Evolutionary conservation across 2,888 invertebrate genomes (phyloP).

Genomic region (Sphaerophoria rueppellii): DNA sequence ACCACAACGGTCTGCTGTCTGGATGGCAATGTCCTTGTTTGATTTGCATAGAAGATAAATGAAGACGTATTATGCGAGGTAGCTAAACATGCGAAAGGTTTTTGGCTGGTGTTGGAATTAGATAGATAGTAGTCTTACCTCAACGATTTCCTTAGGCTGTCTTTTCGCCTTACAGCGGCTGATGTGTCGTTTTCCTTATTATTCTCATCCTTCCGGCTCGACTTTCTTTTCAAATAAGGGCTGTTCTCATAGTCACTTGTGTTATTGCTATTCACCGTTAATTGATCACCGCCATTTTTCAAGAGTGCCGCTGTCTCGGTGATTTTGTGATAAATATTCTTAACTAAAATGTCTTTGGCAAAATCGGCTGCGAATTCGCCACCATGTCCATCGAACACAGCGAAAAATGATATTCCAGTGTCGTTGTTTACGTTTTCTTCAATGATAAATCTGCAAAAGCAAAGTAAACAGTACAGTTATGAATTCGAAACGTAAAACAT

Average conservation of each 20-base stretch:
- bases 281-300: slow-evolving; percentile 73
- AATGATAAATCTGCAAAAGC: slow-evolving; percentile 86
- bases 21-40: background rate
- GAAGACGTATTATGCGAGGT: background rate
- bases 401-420: slow-evolving; percentile 93
- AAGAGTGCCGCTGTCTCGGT: slow-evolving; percentile 86
- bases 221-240: slow-evolving; percentile 78
- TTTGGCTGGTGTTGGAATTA: too few species aligned
- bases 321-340: slow-evolving; percentile 90
- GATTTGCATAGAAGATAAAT: background rate
- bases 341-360: slow-evolving; percentile 93
- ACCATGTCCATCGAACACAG: slow-evolving; percentile 97
- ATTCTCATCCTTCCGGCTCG: slow-evolving; percentile 77
- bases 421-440: slow-evolving; percentile 91
- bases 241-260: slow-evolving; percentile 78
- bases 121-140: slow-evolving; percentile 74
- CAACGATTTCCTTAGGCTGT: slow-evolving; percentile 80
- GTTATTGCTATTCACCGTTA: slow-evolving; percentile 72
- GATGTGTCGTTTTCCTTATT: slow-evolving; percentile 80
- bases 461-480: background rate
- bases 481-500: too few species aligned
- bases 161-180: slow-evolving; percentile 77
- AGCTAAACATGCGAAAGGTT: too few species aligned
- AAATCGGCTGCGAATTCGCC: slow-evolving; percentile 97
- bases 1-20: background rate